Evolutionary conservation across 1,140 invertebrate species (phyloP).

Genomic region (Holcopasites calliopsidis): DNA sequence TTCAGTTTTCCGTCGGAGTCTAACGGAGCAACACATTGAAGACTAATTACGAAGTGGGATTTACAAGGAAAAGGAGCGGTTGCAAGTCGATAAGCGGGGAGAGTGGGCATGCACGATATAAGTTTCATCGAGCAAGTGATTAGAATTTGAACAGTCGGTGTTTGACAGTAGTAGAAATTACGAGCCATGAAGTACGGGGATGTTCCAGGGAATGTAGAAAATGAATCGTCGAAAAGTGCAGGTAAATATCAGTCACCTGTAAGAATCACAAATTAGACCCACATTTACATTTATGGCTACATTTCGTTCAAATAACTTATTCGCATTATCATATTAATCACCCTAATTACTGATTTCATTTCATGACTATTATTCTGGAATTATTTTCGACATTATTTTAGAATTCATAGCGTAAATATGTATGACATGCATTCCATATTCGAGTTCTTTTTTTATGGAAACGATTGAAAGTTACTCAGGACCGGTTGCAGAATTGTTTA

Average conservation of each 20-base stretch:
- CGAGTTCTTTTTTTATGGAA: too few relatives aligned
- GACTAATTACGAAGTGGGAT: conserved; percentile 14
- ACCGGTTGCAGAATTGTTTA: too few relatives aligned
- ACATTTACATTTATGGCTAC: not conserved
- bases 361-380: too few relatives aligned
- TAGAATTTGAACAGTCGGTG: conserved; percentile 48
- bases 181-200: conserved; percentile 33
- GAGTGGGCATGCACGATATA: conserved; percentile 31
- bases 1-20: not conserved
- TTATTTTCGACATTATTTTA: too few relatives aligned
- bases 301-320: not conserved
- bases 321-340: too few relatives aligned
- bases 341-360: too few relatives aligned
- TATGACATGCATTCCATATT: too few relatives aligned
- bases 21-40: conserved; percentile 2
- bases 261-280: not conserved
- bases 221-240: not conserved
- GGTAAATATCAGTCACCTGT: not conserved
- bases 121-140: conserved; percentile 42
- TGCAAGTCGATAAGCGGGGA: conserved; percentile 23
- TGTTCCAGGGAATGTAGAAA: conserved; percentile 13
- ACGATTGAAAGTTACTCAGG: too few relatives aligned
- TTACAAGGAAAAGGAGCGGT: conserved; percentile 22
- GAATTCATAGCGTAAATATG: too few relatives aligned
- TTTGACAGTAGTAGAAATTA: conserved; percentile 42